These are phyloP conservation scores for Zoanthus solanderi DNA, from an alignment of 92 coral and sea anemone genomes.

Conservation along the genomic window DNA sequence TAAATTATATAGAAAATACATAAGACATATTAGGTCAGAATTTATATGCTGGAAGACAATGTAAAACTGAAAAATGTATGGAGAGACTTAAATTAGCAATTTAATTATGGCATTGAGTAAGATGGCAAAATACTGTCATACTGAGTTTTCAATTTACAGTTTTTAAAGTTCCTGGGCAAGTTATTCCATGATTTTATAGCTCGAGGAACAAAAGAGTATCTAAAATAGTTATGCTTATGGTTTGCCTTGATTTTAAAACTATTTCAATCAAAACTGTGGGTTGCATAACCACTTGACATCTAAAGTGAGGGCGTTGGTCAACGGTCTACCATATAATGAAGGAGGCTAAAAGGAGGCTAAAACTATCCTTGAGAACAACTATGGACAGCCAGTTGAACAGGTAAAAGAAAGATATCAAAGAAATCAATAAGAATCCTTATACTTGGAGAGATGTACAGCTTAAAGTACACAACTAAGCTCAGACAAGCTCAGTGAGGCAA, in stretches of 20 bases:
- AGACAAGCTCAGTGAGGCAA: background rate
- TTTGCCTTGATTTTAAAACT: too few relatives aligned
- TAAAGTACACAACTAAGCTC: background rate
- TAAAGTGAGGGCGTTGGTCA: background rate
- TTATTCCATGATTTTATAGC: too few relatives aligned
- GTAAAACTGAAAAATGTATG: background rate
- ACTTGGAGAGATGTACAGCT: background rate
- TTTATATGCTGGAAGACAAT: too few relatives aligned
- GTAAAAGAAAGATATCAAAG: background rate
- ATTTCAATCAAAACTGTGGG: too few relatives aligned
- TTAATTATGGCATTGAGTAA: too few relatives aligned
- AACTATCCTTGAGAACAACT: conserved; percentile 34
- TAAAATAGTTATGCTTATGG: too few relatives aligned
- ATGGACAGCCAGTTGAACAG: background rate
- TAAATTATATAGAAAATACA: too few relatives aligned
- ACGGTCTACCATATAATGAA: conserved; percentile 45
- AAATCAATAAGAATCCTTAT: background rate
- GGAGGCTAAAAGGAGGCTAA: conserved; percentile 62
- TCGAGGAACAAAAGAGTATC: too few relatives aligned
- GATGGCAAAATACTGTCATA: too few relatives aligned
- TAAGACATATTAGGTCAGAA: too few relatives aligned
- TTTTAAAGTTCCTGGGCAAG: too few relatives aligned
- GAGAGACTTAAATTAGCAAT: background rate
- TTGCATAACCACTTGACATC: background rate
- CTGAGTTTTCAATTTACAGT: too few relatives aligned